Evolutionary conservation across 1,140 invertebrate species (phyloP).

Genomic region (Hesperophylax magnus): DNA sequence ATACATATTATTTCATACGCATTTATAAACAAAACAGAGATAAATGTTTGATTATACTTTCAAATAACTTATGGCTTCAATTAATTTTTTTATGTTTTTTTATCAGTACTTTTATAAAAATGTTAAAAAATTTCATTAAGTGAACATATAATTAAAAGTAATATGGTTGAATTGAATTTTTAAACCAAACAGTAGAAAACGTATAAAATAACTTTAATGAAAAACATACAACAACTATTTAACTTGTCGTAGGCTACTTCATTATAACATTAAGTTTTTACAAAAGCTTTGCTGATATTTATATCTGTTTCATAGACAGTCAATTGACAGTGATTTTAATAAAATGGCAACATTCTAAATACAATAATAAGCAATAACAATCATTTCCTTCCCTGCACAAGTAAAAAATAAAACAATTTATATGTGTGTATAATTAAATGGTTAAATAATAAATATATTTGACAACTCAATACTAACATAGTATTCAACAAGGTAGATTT

Average conservation of each 20-base stretch:
- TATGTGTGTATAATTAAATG: too few relatives aligned
- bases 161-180: not conserved
- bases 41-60: conserved; percentile 10
- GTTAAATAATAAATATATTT: conserved; percentile 14
- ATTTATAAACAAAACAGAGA: conserved; percentile 22
- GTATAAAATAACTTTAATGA: not conserved
- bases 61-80: conserved; percentile 42
- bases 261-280: conserved; percentile 24
- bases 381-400: conserved; percentile 9
- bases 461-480: not conserved
- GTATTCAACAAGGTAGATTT: conserved; percentile 31
- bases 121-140: conserved; percentile 9
- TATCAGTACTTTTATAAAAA: conserved; percentile 8
- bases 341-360: conserved; percentile 38
- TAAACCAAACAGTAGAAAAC: conserved; percentile 20
- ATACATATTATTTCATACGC: conserved; percentile 1
- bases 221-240: not conserved
- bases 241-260: not conserved
- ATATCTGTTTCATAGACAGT: conserved; percentile 1
- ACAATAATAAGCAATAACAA: conserved; percentile 37
- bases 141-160: not conserved
- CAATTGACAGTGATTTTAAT: conserved; percentile 29
- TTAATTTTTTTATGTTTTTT: not conserved
- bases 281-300: conserved; percentile 23
- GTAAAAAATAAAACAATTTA: conserved; percentile 3